These are phyloP conservation scores for Caranx melampygus DNA, from an alignment of 2,113 vertebrate genomes.

Conservation along the genomic window DNA sequence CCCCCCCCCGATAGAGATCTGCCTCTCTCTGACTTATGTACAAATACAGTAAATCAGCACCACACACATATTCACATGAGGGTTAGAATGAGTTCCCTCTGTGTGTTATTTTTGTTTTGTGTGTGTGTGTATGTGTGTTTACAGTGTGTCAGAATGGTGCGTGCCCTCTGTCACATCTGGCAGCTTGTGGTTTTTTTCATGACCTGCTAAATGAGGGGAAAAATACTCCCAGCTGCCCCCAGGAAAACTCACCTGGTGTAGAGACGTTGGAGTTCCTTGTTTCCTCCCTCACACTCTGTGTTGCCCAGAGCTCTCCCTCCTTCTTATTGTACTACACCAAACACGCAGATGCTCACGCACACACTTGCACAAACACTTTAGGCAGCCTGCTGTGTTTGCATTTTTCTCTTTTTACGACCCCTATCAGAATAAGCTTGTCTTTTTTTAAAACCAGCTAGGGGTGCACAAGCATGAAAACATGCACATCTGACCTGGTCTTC, in stretches of 20 bases:
- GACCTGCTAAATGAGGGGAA: slow-evolving; percentile 77
- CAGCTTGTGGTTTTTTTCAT: slow-evolving; percentile 72
- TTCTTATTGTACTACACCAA: slow-evolving; percentile 26
- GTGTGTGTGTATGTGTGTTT: slow-evolving; percentile 58
- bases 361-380: background rate
- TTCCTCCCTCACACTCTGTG: slow-evolving; percentile 29
- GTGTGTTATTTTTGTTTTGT: slow-evolving; percentile 32
- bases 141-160: slow-evolving; percentile 62
- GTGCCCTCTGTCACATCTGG: slow-evolving; percentile 77
- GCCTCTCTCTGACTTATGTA: slow-evolving; percentile 32
- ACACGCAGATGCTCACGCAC: background rate
- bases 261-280: slow-evolving; percentile 25
- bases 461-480: slow-evolving; percentile 15
- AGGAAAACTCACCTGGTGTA: slow-evolving; percentile 72
- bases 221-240: slow-evolving; percentile 78
- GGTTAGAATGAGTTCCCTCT: slow-evolving; percentile 23
- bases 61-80: slow-evolving; percentile 39
- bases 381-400: slow-evolving; percentile 26
- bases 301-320: slow-evolving; percentile 8
- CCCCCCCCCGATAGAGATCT: slow-evolving; percentile 64
- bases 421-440: background rate
- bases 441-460: slow-evolving; percentile 3
- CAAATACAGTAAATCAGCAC: slow-evolving; percentile 52
- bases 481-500: background rate
- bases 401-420: slow-evolving; percentile 22